Evolutionary conservation across 2,113 vertebrate genomes (phyloP), one percentile per base, ranked within the genome.

Genomic region (Oncorhynchus keta): DNA sequence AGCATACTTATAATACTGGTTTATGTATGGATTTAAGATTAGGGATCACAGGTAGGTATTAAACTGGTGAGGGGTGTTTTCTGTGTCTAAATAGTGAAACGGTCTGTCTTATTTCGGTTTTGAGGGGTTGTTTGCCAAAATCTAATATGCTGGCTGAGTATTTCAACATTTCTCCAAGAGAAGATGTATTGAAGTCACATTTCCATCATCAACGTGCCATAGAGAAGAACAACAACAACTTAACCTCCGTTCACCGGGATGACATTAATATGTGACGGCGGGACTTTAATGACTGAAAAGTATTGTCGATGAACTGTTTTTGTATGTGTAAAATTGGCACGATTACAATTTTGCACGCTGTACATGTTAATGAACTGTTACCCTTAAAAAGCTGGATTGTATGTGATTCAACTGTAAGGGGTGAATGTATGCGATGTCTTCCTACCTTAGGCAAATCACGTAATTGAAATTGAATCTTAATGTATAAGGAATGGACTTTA

Each of bases 291-390:
- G 9, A 45, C 39, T 45, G 35, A 35, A 35, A 35, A 35, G 6
- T 35, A 45, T 45, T 12, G 39, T 39, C 2, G 39, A 39, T 9
- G 2, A 39, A 39, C 39, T 39, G 39, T 45, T 45, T 11, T 45
- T 45, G 39, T 45, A 45, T 45, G 9, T 45, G 39, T 45, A 11
- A 83, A 62, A 22, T 61, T 55, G 70, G 35, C n/a, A 22, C 75
- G 48, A 82, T 7, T 61, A 70, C 70, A 71, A 57, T 68, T 67
- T 91, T 93, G 91, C 90, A 91, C 89, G 86, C 76, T 87, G 84
- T 86, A 86, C 65, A 87, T 86, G 81, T 86, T 72, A 85, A 79
- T 86, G 70, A 85, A 79, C 78, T 81, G 76, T 86, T 85, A 69
- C 51, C 57, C 74, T 68, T 71, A 78, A 28, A 67, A 67, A 74